Evolutionary conservation across 1,140 invertebrate genomes (phyloP).

Genomic region (Rhizoglyphus robini): DNA sequence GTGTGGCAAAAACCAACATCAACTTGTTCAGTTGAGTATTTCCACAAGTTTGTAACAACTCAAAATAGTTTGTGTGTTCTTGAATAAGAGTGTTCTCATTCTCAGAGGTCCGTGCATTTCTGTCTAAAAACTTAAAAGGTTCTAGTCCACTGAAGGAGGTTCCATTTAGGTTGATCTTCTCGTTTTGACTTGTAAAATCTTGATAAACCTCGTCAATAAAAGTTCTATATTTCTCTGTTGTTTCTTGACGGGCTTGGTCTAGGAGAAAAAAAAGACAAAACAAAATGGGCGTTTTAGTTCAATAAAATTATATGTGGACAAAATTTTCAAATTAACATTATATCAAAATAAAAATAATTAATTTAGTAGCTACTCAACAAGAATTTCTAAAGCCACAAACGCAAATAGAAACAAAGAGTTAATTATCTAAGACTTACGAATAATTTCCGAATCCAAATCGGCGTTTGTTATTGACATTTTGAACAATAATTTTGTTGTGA

Average conservation of each 20-base stretch:
- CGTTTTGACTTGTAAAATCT: neutral
- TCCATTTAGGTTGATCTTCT: neutral
- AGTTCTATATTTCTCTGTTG: neutral
- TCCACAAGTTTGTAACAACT: constrained; percentile 23
- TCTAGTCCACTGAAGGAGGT: neutral
- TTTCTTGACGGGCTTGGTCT: neutral
- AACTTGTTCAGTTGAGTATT: constrained; percentile 23
- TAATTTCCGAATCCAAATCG: neutral
- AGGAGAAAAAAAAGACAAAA: neutral
- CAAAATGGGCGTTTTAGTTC: neutral
- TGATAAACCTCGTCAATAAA: constrained; percentile 7
- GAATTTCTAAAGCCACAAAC: neutral
- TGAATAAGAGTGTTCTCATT: neutral
- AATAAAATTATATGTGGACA: neutral
- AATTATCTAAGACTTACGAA: neutral
- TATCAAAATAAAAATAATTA: neutral
- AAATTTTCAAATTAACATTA: neutral
- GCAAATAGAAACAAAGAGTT: neutral
- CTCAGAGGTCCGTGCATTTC: neutral
- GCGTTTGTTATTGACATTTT: neutral
- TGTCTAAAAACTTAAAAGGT: neutral
- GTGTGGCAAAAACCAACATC: constrained; percentile 18
- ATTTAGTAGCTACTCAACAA: neutral
- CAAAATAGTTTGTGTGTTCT: constrained; percentile 7
- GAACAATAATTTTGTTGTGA: neutral